phyloP scores from a whole-genome alignment of 2,113 vertebrate species.

The Brachyhypopomus occidentalis region DNA sequence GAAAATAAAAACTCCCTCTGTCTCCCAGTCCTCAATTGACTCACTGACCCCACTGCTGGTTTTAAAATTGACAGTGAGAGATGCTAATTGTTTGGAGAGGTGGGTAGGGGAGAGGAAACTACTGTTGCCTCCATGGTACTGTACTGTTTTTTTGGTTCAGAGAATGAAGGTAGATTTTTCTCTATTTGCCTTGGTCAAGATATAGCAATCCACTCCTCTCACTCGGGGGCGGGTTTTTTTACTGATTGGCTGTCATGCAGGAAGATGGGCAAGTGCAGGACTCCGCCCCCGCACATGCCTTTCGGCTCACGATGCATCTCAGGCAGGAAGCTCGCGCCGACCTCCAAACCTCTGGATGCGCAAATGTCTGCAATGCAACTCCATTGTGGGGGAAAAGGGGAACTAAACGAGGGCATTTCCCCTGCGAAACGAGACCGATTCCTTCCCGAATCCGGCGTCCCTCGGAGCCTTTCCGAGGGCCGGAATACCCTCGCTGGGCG shows the following conservation, averaged over 20 bases:
- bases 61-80: slow-evolving; percentile 36
- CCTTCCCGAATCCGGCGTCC: slow-evolving; percentile 23
- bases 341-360: slow-evolving; percentile 15
- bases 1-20: slow-evolving; percentile 39
- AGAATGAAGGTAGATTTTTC: slow-evolving; percentile 29
- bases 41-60: slow-evolving; percentile 20
- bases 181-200: slow-evolving; percentile 39
- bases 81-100: slow-evolving; percentile 36
- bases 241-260: slow-evolving; percentile 32
- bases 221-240: slow-evolving; percentile 27
- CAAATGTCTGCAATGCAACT: slow-evolving; percentile 16
- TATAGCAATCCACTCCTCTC: slow-evolving; percentile 27
- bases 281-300: slow-evolving; percentile 34
- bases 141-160: background rate
- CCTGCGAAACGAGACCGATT: slow-evolving; percentile 36
- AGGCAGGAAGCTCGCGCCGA: background rate
- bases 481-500: slow-evolving; percentile 25
- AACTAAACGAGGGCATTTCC: slow-evolving; percentile 6
- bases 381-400: background rate
- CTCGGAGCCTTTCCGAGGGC: slow-evolving; percentile 16
- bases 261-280: slow-evolving; percentile 29
- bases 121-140: background rate
- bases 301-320: slow-evolving; percentile 35
- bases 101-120: background rate
- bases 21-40: slow-evolving; percentile 36